Evolutionary conservation across 2,113 vertebrate species (phyloP).

Genomic region (Chamaetylas fuelleborni): DNA sequence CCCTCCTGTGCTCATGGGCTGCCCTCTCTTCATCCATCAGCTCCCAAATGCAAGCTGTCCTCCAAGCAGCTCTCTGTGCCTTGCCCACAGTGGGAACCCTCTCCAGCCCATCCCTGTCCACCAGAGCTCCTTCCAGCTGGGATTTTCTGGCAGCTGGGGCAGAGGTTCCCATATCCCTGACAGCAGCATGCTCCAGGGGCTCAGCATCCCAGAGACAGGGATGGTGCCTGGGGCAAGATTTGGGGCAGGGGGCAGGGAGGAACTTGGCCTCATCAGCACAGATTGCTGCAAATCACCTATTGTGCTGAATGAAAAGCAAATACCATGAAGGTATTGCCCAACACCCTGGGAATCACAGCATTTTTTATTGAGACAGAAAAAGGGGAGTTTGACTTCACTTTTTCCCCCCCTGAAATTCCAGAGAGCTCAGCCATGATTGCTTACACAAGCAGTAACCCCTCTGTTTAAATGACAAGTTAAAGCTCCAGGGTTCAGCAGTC

Average conservation of each 20-base stretch:
- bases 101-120: background rate
- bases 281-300: background rate
- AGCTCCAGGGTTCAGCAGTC: background rate
- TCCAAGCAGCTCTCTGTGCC: background rate
- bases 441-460: background rate
- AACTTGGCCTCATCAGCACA: background rate
- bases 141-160: background rate
- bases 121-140: background rate
- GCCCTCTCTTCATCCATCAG: background rate
- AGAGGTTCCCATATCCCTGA: background rate
- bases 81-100: background rate
- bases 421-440: background rate
- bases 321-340: background rate
- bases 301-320: background rate
- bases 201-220: background rate
- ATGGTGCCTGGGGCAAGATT: background rate
- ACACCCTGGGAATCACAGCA: background rate
- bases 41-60: background rate
- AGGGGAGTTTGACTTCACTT: background rate
- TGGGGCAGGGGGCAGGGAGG: background rate
- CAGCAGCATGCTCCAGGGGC: rapidly evolving
- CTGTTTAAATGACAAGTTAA: background rate
- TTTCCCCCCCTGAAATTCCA: background rate
- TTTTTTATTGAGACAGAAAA: slow-evolving; percentile 11
- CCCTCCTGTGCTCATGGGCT: rapidly evolving